Percentiles rank a stretch among this genome's conserved stretches.
These are phyloP conservation scores for Pelodiscus sinensis DNA, from an alignment of 2,113 vertebrate genomes.

Conservation along the genomic window DNA sequence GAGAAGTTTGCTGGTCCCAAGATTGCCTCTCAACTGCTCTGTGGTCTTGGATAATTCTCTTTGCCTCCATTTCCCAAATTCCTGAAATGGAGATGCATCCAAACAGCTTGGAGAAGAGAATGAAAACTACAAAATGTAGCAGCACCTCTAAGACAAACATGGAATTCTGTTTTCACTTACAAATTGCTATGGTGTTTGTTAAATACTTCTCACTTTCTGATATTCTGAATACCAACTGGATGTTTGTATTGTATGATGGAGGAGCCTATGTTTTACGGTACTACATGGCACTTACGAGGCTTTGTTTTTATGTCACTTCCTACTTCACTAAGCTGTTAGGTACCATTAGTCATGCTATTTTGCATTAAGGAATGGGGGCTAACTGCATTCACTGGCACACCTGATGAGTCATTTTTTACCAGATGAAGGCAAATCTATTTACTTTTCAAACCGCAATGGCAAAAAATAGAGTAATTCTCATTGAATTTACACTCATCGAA, in stretches of 20 bases:
- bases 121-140: constrained; percentile 25
- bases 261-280: neutral
- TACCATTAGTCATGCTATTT: neutral
- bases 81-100: constrained; percentile 1
- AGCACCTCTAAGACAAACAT: constrained; percentile 35
- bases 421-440: neutral
- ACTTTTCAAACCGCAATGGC: neutral
- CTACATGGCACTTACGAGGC: neutral
- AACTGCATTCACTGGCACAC: neutral
- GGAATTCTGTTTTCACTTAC: constrained; percentile 40
- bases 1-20: neutral
- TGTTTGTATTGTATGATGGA: neutral
- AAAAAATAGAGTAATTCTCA: neutral
- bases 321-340: neutral
- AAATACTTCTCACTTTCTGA: constrained; percentile 6
- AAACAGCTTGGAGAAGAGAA: constrained; percentile 33
- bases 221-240: constrained; percentile 24
- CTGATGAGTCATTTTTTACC: neutral
- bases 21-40: neutral
- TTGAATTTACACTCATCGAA: neutral
- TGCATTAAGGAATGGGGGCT: neutral
- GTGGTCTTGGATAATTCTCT: too few relatives aligned
- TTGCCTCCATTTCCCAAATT: neutral
- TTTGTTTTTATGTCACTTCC: neutral
- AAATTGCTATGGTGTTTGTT: constrained; percentile 32